Base-by-base conservation (phyloP, 2,113 vertebrate species). In the Cranoglanis bouderius region DNA sequence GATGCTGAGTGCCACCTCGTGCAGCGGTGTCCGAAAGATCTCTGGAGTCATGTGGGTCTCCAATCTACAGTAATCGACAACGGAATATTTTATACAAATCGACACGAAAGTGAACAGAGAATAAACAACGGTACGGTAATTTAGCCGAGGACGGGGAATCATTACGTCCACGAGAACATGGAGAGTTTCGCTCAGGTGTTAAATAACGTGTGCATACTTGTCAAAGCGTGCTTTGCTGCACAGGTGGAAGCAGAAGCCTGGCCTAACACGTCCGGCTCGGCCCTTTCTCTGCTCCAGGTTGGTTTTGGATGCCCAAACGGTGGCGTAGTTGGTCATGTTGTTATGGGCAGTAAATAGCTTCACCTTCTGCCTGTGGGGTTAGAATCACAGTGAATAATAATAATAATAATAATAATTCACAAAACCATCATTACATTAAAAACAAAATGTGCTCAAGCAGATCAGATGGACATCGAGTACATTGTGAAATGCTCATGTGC, bases 271-370 rank as follows among this genome's bases (percentile, higher is more conserved):
- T 3, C 98, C 98, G 0, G 98, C 98, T 77, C 98, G 94, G 0
- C 98, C 98, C 46, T 98, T 98, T 89, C 98, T 96, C 94, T 99
- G 98, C 92, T 99, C 98, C 91, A 99, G 93, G 90, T 98, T 99
- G 77, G 98, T 99, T 95, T 97, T 99, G 0, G 98, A 99, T 26
- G 97, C 98, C 98, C 98, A 99, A 0, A 99, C 98, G 0, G 97
- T 99, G 89, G 98, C 98, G 40, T 99, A 99, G 94, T 99, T 99
- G 74, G 98, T 99, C 98, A 99, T 99, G 86, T 99, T 99, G 93
- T 99, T 99, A 91, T 99, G 98, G 86, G 98, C 96, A 6, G 98
- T 99, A 92, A 99, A 99, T 26, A 99, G 94, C 92, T 99, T 99
- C 93, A 98, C 97, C 89, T 99, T 99, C 91, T 99, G 98, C 92